Base-by-base conservation (phyloP, 2,113 vertebrate species). In the Excalfactoria chinensis region DNA sequence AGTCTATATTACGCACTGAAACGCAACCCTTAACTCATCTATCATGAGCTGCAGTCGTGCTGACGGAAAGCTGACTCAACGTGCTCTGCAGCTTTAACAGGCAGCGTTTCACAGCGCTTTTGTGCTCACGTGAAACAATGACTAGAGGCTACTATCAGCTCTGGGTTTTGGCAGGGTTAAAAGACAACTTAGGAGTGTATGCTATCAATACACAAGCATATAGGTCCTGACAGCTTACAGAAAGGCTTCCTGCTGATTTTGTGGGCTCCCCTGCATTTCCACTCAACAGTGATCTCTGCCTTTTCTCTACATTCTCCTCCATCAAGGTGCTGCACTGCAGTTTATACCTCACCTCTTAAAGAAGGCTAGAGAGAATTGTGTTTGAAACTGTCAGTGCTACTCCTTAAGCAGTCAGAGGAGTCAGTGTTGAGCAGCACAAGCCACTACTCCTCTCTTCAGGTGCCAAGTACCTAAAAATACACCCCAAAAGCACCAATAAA, bases 341-440 rank as follows among this genome's bases (percentile, higher is more conserved):
- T 87, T 77, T 56, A 43, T 13, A 44, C 15, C 77, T 62, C 86
- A 71, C 25, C 73, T 86, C 28, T 4, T 1, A 62, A 86, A 56
- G n/a, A 90, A 49, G 9, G 34, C 34, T 46, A 78, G 26, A 32
- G 1, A 64, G 58, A 71, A 83, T 7, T 37, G 67, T 40, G 58
- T 55, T 51, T 37, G 46, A 86, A 95, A 40, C 53, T 74, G 46
- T 30, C 9, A 8, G 44, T 83, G 94, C 78, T 92, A 78, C 91
- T 77, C 93, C 79, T 44, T n/a, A 23, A 91, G 86, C 59, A 86
- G 69, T 90, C 94, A 93, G 69, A 97, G 96, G 95, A 97, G 97
- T 97, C 97, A 96, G 93, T 96, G 95, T 97, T 90, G 96, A 97
- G 96, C 95, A 97, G 82, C 34, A 43, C 40, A 96, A 94, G 71